Base-by-base conservation (phyloP, 2,113 vertebrate genomes). In the Ciconia boyciana region DNA sequence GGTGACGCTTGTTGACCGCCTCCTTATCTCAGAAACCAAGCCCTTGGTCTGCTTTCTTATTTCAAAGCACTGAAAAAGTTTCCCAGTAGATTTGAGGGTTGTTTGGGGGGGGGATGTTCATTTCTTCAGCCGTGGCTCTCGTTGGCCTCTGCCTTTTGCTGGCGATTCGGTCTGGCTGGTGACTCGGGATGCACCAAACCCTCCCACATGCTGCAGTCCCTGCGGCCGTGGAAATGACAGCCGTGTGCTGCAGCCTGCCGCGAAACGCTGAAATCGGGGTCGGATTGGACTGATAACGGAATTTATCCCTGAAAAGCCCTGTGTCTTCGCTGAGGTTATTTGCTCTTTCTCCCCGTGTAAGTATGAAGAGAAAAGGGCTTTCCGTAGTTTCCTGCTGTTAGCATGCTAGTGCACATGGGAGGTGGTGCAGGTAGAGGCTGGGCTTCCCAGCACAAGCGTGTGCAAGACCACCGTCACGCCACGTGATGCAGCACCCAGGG, bases 211-310 rank as follows among this genome's bases (percentile, higher is more conserved):
- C 74, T 12, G 36, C 51, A 39, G 32, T 39, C 74, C 32, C 44
- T 9, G 20, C 5, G 9, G 49, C 70, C 6, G 1, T 44, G 60
- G 52, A 21, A n/a, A 2, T 3, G 44, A 18, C 34, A 58, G 16
- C 62, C 3, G 3, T 1, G 0, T n/a, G 15, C 75, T 36, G 57
- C 68, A 86, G 51, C 41, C 81, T 36, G 49, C 0, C 0, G 0
- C 3, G 0, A 29, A 36, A 15, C 3, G 2, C 78, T 0, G 0
- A 9, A 7, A 8, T 13, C 1, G 2, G 54, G 10, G 5, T 1
- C n/a, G 13, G 32, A 16, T n/a, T 21, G 41, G 32, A 2, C 29
- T 29, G 9, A 3, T 26, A 16, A 8, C 7, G 55, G 54, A 29
- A 39, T 34, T 61, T 24, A 11, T 24, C 8, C 9, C 43, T 3